phyloP scores from a whole-genome alignment of 2,113 vertebrate genomes.

The Elanus axillaris region DNA sequence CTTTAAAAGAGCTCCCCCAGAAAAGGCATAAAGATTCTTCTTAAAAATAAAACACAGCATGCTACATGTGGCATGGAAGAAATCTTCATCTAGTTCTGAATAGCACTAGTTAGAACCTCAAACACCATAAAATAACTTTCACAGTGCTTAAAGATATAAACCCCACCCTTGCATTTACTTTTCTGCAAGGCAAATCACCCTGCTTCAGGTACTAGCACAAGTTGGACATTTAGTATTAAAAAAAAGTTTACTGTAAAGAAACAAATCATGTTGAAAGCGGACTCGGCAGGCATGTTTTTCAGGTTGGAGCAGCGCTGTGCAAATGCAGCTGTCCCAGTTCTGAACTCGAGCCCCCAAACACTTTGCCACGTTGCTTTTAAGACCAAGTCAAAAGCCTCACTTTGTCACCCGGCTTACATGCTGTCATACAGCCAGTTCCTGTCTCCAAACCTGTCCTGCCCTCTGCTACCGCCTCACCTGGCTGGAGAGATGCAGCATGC shows the following conservation, averaged over 20 bases:
- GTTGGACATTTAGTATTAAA: not conserved
- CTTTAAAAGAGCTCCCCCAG: not conserved
- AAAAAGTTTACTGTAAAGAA: not conserved
- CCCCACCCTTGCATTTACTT: not conserved
- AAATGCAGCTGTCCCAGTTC: not conserved
- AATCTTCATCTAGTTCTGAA: not conserved
- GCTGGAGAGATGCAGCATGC: not conserved
- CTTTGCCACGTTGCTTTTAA: not conserved
- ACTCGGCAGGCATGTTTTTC: not conserved
- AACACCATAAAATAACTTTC: not conserved
- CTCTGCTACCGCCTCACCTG: not conserved
- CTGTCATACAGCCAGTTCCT: not conserved
- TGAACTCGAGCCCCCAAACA: not conserved
- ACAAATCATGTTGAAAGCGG: not conserved
- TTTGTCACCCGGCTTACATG: not conserved
- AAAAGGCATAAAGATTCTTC: not conserved
- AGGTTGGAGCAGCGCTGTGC: not conserved
- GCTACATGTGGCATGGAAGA: not conserved
- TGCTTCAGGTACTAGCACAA: not conserved
- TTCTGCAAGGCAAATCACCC: not conserved
- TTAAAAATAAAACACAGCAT: not conserved
- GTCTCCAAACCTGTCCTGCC: not conserved
- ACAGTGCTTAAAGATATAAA: not conserved
- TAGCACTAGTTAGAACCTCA: not conserved
- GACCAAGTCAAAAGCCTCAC: accelerated